A percentile compares a stretch with the other conserved stretches of the same genome.
phyloP scores from a whole-genome alignment of 2,888 invertebrate genomes.

The Melikaiella ostensackeni region DNA sequence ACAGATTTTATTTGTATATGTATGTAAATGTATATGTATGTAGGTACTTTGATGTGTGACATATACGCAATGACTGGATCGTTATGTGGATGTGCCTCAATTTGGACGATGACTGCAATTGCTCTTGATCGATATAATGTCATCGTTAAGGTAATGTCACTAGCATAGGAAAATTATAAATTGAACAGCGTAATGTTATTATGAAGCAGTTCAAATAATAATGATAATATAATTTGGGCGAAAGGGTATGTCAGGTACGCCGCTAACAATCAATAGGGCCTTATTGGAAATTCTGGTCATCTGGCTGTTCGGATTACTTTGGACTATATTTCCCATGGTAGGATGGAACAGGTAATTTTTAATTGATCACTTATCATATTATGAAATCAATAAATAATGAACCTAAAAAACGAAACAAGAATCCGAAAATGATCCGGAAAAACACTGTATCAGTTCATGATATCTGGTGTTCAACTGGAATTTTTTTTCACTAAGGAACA shows the following conservation, averaged over 20 bases:
- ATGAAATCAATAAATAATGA: not conserved
- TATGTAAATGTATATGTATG: conserved; percentile 38
- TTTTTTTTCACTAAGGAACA: no score
- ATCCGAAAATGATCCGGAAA: no score
- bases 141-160: conserved; percentile 79
- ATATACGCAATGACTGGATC: conserved; percentile 83
- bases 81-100: conserved; percentile 83
- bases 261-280: conserved; percentile 79
- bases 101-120: conserved; percentile 83
- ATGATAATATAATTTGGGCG: conserved; percentile 32
- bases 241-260: conserved; percentile 80
- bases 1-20: not conserved
- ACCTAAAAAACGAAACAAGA: no score
- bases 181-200: not conserved
- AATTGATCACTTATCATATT: not conserved
- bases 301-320: conserved; percentile 80
- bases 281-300: conserved; percentile 79
- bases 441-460: no score
- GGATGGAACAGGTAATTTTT: conserved; percentile 80
- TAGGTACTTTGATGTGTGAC: conserved; percentile 81
- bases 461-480: no score
- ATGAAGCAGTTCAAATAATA: not conserved
- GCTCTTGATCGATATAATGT: conserved; percentile 84
- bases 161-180: not conserved
- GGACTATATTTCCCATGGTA: conserved; percentile 81